These are phyloP conservation scores for Drosophila bunnanda DNA, from an alignment of 2,888 invertebrate genomes.

Conservation along the genomic window DNA sequence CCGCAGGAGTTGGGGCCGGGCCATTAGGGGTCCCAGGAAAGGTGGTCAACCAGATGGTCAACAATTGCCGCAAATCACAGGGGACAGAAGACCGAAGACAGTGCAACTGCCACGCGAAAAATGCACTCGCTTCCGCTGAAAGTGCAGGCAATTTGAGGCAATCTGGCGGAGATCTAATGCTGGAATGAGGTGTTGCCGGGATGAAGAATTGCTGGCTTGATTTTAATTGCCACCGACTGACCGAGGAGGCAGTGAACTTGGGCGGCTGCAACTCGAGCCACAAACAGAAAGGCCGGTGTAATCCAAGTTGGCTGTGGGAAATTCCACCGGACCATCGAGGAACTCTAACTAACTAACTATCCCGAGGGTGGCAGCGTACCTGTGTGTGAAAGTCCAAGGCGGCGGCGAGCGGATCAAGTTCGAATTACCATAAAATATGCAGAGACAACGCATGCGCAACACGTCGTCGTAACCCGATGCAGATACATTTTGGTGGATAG, in stretches of 20 bases:
- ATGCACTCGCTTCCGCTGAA: constrained; percentile 57
- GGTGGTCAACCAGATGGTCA: constrained; percentile 44
- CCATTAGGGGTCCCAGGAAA: constrained; percentile 52
- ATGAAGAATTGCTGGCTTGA: constrained; percentile 42
- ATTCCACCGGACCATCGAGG: constrained; percentile 47
- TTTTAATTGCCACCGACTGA: constrained; percentile 62
- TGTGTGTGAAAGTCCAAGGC: constrained; percentile 53
- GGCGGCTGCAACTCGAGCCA: constrained; percentile 59
- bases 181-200: constrained; percentile 29
- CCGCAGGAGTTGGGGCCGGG: constrained; percentile 45
- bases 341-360: constrained; percentile 13
- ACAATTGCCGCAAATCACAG: constrained; percentile 64
- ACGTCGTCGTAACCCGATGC: constrained; percentile 60
- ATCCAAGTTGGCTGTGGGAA: constrained; percentile 66
- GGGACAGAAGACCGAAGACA: constrained; percentile 21
- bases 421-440: constrained; percentile 76
- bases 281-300: constrained; percentile 52
- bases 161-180: constrained; percentile 57
- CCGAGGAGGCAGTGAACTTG: constrained; percentile 67
- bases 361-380: constrained; percentile 30
- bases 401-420: constrained; percentile 59
- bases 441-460: constrained; percentile 66
- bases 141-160: constrained; percentile 23
- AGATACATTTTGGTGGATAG: constrained; percentile 38
- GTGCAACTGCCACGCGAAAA: constrained; percentile 31